These are phyloP conservation scores for Poecile montanus DNA, from an alignment of 2,797 vertebrate species.

Conservation along the genomic window DNA sequence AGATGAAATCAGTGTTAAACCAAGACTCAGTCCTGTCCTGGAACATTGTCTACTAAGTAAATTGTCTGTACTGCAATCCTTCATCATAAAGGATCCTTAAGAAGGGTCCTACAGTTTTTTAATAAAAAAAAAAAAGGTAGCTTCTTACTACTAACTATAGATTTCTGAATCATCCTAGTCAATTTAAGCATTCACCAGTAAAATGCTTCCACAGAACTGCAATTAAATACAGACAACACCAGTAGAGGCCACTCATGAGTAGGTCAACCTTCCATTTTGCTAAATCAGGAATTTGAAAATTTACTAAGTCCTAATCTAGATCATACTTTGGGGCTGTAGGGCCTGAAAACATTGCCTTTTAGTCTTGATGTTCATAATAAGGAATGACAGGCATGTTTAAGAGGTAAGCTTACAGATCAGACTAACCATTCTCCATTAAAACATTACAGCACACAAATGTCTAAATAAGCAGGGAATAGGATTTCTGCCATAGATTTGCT, in stretches of 20 bases:
- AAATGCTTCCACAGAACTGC: slow-evolving; percentile 24
- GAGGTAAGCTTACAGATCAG: not conserved
- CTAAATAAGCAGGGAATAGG: not conserved
- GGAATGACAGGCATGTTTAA: not conserved
- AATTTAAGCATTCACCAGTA: slow-evolving; percentile 17
- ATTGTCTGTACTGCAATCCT: not conserved
- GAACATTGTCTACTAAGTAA: not conserved
- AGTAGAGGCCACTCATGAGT: slow-evolving; percentile 32
- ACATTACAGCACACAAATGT: not conserved
- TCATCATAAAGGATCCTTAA: not conserved
- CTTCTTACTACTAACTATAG: not conserved
- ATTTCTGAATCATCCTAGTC: not conserved
- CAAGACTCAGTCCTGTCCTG: not conserved
- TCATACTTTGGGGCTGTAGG: not conserved
- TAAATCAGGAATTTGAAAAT: not conserved
- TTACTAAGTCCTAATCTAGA: not conserved
- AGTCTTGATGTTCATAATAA: not conserved
- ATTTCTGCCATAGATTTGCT: not conserved
- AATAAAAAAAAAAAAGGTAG: not conserved
- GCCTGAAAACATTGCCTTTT: not conserved
- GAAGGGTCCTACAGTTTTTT: not conserved
- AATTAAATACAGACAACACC: not conserved
- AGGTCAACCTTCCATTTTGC: not conserved
- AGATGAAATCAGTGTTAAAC: not conserved
- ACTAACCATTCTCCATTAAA: not conserved